Base-by-base conservation (phyloP, 1,140 invertebrate genomes). In the Aphelenchoides fujianensis region DNA sequence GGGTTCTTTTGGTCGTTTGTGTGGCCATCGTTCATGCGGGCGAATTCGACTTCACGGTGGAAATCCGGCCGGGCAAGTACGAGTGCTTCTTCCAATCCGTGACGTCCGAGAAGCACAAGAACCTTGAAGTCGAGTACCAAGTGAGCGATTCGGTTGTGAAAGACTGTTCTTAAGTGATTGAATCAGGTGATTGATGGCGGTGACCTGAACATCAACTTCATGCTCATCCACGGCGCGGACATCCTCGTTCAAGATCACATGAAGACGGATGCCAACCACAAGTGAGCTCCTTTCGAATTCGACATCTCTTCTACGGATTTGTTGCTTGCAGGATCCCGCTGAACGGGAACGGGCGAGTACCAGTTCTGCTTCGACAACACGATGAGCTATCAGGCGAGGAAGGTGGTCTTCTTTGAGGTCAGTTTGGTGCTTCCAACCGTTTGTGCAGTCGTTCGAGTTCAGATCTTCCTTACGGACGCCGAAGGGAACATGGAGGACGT, bases 361-460 rank as follows among this genome's bases (percentile, higher is more conserved):
- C 82, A 84, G 72, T 72, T 87, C 3, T 87, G 86, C 57, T 84
- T 87, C 73, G 86, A 87, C 74, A 87, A 87, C 69, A 81, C 85
- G 19, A 86, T 87, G 74, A 85, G 84, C 67, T 79, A 82, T 37
- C 85, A 86, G 71, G 76, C 84, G 7, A 71, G 73, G 12, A 87
- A 87, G 73, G 67, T 86, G 32, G 85, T 87, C 0, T 87, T 84
- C 73, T 86, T 87, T 81, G 86, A 86, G 41, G 41, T 74, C 27
- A 34, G n/a, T 41, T 66, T 55, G 9, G 16, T 30, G 27, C 12
- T 12, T 41, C 32, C 16, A 1, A 66, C 27, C 30, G 68, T 53
- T 66, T 16, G 9, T 1, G n/a, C n/a, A 66, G 63, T 66, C 63
- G 30, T 1, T 68, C 32, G 23, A 16, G n/a, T 62, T 54, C 32